A percentile compares a stretch with the other conserved stretches of the same genome.
Evolutionary conservation across 2,797 vertebrate species (phyloP).

Genomic region (Epinephelus malabaricus): DNA sequence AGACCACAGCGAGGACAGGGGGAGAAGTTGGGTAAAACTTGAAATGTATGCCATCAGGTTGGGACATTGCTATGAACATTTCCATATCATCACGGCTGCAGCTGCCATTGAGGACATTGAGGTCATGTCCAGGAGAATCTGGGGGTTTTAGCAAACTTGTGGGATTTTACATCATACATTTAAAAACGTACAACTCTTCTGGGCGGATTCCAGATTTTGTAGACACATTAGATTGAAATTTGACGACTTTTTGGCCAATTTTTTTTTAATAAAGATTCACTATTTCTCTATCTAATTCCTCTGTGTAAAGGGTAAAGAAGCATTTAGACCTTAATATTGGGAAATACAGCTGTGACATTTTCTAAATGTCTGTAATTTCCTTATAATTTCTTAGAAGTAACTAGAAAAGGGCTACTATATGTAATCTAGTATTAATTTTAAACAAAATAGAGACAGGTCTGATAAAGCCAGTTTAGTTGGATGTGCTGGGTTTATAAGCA

Average conservation of each 20-base stretch:
- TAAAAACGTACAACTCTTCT: neutral
- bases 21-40: constrained; percentile 38
- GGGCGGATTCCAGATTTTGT: neutral
- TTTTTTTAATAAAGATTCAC: neutral
- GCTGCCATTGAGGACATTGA: neutral
- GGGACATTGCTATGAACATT: constrained; percentile 32
- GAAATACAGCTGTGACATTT: no score
- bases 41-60: constrained; percentile 36
- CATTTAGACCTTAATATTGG: no score
- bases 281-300: neutral
- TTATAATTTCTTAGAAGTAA: no score
- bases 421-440: no score
- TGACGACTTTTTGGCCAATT: neutral
- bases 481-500: neutral
- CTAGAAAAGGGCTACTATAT: no score
- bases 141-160: neutral
- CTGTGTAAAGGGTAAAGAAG: neutral
- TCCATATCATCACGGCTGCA: constrained; percentile 38
- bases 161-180: neutral
- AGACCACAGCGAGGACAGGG: constrained; percentile 43
- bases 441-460: no score
- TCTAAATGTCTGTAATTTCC: no score
- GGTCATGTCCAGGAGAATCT: constrained; percentile 18
- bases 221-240: neutral
- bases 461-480: no score